A percentile compares a stretch with the other conserved stretches of the same genome.
Conservation (phyloP, 2,797 vertebrate genomes). For the Craterocephalus amniculus region DNA sequence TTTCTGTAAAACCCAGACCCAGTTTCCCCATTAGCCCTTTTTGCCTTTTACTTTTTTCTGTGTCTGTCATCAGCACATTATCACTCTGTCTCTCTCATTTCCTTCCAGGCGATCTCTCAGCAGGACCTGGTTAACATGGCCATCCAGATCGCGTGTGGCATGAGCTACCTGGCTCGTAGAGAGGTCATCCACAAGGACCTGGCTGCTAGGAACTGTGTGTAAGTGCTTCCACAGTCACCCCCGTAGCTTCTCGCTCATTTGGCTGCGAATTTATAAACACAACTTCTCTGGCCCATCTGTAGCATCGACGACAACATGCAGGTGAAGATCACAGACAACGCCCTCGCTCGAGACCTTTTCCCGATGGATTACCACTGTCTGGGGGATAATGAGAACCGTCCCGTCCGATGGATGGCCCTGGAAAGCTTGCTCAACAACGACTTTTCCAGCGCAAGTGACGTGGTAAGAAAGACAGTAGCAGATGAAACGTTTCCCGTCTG, state of each 20-base stretch:
- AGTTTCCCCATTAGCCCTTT: too few relatives aligned
- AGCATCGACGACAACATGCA: conserved; percentile 98
- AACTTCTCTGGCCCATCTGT: background rate
- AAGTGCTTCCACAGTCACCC: conserved; percentile 73
- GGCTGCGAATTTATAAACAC: conserved; percentile 4
- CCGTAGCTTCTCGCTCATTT: conserved; percentile 22
- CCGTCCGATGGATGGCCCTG: conserved; percentile 98
- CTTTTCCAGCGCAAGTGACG: conserved; percentile 97
- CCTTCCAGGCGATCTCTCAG: conserved; percentile 93
- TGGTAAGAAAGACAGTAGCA: conserved; percentile 84
- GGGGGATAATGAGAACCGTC: conserved; percentile 97
- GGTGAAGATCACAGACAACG: conserved; percentile 99
- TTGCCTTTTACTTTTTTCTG: conserved; percentile 27
- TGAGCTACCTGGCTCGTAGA: conserved; percentile 96
- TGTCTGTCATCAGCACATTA: conserved; percentile 19
- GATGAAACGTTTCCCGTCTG: background rate
- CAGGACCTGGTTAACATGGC: conserved; percentile 99
- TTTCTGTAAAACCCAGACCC: background rate
- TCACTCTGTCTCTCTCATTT: conserved; percentile 26
- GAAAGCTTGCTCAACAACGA: conserved; percentile 98
- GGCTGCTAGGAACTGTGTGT: conserved; percentile 98
- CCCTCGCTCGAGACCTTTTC: conserved; percentile 95
- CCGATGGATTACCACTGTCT: conserved; percentile 99
- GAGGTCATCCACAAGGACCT: conserved; percentile 99
- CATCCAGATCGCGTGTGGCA: conserved; percentile 98